Evolutionary conservation across 2,888 invertebrate genomes (phyloP).

Genomic region (Cremastobaeus sp.): DNA sequence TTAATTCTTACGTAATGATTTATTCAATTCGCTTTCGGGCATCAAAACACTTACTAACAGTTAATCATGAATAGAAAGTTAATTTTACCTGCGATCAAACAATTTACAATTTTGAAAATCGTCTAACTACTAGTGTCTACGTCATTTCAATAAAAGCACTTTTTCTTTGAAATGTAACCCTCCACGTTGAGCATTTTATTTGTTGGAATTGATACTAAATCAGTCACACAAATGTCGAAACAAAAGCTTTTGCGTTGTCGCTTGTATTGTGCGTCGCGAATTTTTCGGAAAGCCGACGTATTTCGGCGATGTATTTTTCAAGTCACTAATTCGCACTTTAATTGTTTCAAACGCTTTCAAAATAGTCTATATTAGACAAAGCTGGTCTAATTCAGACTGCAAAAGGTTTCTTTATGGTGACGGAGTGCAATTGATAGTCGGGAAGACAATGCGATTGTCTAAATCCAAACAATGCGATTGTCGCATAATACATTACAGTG

Average conservation of each 20-base stretch:
- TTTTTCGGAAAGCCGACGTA: background rate
- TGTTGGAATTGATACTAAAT: no score
- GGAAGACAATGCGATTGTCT: constrained; percentile 51
- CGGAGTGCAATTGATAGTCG: constrained; percentile 45
- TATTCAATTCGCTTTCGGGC: constrained; percentile 5
- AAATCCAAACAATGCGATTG: constrained; percentile 47
- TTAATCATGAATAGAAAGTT: background rate
- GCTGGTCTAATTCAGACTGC: constrained; percentile 39
- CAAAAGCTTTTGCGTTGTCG: constrained; percentile 6
- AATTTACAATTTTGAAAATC: no score
- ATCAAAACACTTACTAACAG: background rate
- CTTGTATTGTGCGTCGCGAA: constrained; percentile 1
- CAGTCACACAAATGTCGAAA: no score
- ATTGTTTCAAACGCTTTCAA: constrained; percentile 40
- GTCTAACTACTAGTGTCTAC: no score
- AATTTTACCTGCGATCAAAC: background rate
- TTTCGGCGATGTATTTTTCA: constrained; percentile 13
- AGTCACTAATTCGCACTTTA: constrained; percentile 47
- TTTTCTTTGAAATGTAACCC: no score
- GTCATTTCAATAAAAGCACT: no score
- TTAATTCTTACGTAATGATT: constrained; percentile 19
- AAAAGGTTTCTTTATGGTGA: constrained; percentile 38
- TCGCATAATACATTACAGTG: constrained; percentile 37
- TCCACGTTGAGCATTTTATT: no score
- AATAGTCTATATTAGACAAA: constrained; percentile 46